Percentiles rank a stretch among this genome's conserved stretches.
Conservation (phyloP, 1,140 invertebrate species). For the Cheumatopsyche charites region DNA sequence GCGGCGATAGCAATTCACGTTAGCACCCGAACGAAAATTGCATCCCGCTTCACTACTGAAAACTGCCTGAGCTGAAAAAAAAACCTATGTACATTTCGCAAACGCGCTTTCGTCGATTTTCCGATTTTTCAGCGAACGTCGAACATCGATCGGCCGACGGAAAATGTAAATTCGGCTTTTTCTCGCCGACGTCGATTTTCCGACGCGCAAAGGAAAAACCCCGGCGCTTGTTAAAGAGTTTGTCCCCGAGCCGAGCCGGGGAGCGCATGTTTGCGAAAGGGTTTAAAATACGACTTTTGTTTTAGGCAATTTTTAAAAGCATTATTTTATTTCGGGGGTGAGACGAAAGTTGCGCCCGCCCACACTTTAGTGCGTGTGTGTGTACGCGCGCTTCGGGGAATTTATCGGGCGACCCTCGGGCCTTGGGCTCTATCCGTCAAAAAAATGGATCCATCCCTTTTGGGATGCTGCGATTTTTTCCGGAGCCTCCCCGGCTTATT, state of each 20-base stretch:
- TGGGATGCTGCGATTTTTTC: conserved; percentile 12
- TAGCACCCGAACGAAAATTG: too few species aligned
- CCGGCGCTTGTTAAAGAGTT: conserved; percentile 32
- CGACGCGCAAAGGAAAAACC: conserved; percentile 1
- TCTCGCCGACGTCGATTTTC: not conserved
- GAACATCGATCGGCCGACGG: not conserved
- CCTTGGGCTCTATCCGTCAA: conserved; percentile 15
- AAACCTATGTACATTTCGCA: too few species aligned
- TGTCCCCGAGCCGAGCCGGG: not conserved
- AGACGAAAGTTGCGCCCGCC: not conserved
- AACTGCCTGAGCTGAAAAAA: too few species aligned
- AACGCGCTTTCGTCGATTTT: too few species aligned
- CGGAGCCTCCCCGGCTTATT: conserved; percentile 5
- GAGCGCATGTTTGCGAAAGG: conserved; percentile 30
- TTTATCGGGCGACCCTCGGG: conserved; percentile 28
- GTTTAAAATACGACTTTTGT: conserved; percentile 43
- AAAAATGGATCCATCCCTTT: conserved; percentile 18
- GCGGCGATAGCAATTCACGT: too few species aligned
- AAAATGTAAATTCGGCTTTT: conserved; percentile 20
- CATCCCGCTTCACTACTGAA: too few species aligned
- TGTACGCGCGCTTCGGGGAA: not conserved
- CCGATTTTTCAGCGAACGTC: too few species aligned
- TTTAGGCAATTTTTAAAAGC: conserved; percentile 43
- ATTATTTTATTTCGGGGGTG: conserved; percentile 30
- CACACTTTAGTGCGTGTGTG: not conserved